Base-by-base conservation (phyloP, 2,888 invertebrate genomes). In the Synergus japonicus region DNA sequence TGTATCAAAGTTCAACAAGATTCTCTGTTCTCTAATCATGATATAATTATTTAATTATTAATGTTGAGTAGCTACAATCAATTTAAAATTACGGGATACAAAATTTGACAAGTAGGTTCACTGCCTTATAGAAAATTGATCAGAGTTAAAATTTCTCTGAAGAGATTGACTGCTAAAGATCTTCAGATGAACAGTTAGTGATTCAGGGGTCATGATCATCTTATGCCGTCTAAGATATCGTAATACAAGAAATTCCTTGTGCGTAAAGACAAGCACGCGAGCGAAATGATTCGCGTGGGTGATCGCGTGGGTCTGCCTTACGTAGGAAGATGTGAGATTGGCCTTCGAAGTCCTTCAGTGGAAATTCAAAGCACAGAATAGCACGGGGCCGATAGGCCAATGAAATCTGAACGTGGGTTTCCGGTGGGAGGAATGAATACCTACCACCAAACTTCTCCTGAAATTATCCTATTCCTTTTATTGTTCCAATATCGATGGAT, bases 321-420 rank as follows among this genome's bases (percentile, higher is more conserved):
- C 69, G 82, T 83, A n/a, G 67, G 69, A 69, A 69, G 69, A 69
- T 37, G 69, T 49, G 69, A 49, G 69, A 69, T 69, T 89, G 87
- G 87, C 89, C 89, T 89, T 89, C 89, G 86, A 82, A 88, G 86
- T 88, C 87, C 89, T 88, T 88, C 87, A 83, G 69, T 84, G 86
- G 86, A 87, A 86, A 80, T 78, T 64, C 78, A 77, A 83, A 83
- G 79, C 79, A 81, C 80, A 69, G 29, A 69, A 69, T 69, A 69
- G 80, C 83, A 83, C 78, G 81, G 85, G 84, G 76, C 76, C 76
- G 81, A 85, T 83, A 82, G 83, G 82, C 78, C 46, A 46, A 69
- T 69, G 15, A 15, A n/a, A 80, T 43, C 73, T 76, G 86, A 64
- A 78, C 85, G 88, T 88, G 81, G 87, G 88, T 79, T 83, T 83